Conservation (phyloP, 1,140 invertebrate species). For the Caenorhabditis elegans region WBcel235 BX284605.5:1475001-1475500, state of each 20-base stretch:
- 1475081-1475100: slow-evolving; percentile 14
- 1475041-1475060: neutral
- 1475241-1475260: neutral
- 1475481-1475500: too few species aligned
- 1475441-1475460: too few species aligned
- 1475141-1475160: neutral
- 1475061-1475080: neutral
- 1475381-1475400: slow-evolving; percentile 54
- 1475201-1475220: neutral
- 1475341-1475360: slow-evolving; percentile 45
- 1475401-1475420: slow-evolving; percentile 44
- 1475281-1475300: slow-evolving; percentile 14
- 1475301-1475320: slow-evolving; percentile 42
- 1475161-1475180: neutral
- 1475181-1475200: neutral
- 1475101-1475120: neutral
- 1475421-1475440: too few species aligned
- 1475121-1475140: neutral
- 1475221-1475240: neutral
- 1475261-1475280: neutral
- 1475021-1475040: neutral
- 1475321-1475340: slow-evolving; percentile 51
- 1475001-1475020: neutral
- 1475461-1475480: too few species aligned
- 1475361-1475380: slow-evolving; percentile 49